A percentile compares a stretch with the other conserved stretches of the same genome.
These are phyloP conservation scores for Drosophila demipolita DNA, from an alignment of 2,888 invertebrate species.

Conservation along the genomic window DNA sequence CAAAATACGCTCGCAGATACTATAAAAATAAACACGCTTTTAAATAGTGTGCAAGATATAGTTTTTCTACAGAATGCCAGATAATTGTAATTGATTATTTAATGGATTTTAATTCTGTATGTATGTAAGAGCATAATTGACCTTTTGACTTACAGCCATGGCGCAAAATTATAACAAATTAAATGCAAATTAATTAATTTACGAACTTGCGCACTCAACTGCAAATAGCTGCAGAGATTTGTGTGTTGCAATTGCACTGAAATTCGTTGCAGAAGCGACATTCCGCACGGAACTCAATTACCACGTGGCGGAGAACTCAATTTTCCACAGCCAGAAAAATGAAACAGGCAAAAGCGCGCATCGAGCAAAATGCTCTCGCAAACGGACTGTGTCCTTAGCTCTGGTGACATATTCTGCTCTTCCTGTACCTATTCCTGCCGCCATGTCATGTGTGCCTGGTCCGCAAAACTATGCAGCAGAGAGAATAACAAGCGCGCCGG, in stretches of 20 bases:
- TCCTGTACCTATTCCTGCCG: neutral
- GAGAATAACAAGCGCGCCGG: slow-evolving; percentile 44
- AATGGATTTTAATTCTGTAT: slow-evolving; percentile 43
- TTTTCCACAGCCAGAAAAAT: slow-evolving; percentile 33
- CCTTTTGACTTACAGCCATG: slow-evolving; percentile 17
- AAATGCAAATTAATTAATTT: slow-evolving; percentile 19
- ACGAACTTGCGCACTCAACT: neutral
- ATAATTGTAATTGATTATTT: slow-evolving; percentile 41
- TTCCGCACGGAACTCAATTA: slow-evolving; percentile 64
- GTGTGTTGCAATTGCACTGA: neutral
- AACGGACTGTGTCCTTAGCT: slow-evolving; percentile 11
- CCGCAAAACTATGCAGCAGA: slow-evolving; percentile 68
- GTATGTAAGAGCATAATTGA: slow-evolving; percentile 36
- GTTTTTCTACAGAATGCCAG: slow-evolving; percentile 10
- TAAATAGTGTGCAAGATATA: neutral
- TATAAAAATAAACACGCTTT: neutral
- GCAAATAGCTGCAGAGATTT: slow-evolving; percentile 8
- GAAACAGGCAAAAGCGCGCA: slow-evolving; percentile 44
- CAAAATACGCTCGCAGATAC: neutral
- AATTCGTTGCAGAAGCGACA: slow-evolving; percentile 29
- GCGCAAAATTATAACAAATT: slow-evolving; percentile 1
- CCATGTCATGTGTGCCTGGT: slow-evolving; percentile 5
- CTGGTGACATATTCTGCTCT: slow-evolving; percentile 32
- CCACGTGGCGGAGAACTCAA: slow-evolving; percentile 30
- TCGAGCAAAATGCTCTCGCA: slow-evolving; percentile 10